These are phyloP conservation scores for Stichopus chloronotus DNA, from an alignment of 35 echinoderm and acorn worm genomes.

Conservation along the genomic window DNA sequence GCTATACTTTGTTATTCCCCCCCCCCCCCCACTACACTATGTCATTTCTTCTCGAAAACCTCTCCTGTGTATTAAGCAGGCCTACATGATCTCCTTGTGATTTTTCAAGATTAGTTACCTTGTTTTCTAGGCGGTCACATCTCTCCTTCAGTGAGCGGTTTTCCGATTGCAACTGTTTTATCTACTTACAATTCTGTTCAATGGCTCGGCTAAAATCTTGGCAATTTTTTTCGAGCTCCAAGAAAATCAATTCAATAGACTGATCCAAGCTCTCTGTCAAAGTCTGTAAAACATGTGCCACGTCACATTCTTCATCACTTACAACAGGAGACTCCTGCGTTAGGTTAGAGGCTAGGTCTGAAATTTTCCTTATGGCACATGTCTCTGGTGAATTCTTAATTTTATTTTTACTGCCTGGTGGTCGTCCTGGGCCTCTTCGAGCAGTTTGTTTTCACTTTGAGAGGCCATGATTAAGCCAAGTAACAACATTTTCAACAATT, in stretches of 20 bases:
- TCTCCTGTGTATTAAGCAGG: neutral
- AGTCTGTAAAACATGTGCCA: neutral
- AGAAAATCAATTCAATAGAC: conserved; percentile 5
- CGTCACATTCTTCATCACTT: neutral
- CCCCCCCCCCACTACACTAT: no score
- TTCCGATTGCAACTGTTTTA: neutral
- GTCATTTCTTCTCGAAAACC: conserved; percentile 1
- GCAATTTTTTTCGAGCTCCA: neutral
- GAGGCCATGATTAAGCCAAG: neutral
- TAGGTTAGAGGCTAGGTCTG: conserved; percentile 13
- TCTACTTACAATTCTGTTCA: neutral
- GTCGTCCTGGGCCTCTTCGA: no score
- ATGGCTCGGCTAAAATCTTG: neutral
- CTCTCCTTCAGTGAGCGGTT: neutral
- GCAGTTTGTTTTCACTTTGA: neutral
- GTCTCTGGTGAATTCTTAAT: neutral
- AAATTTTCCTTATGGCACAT: neutral
- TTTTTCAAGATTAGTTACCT: neutral
- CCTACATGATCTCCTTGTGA: neutral
- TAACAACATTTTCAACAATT: neutral
- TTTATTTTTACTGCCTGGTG: neutral
- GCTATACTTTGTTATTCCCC: no score
- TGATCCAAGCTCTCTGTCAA: conserved; percentile 14
- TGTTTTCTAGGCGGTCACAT: neutral
- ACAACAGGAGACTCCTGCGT: neutral